Conservation (phyloP, 35 echinoderm and acorn worm species). For the Ophioderma brevispina region DNA sequence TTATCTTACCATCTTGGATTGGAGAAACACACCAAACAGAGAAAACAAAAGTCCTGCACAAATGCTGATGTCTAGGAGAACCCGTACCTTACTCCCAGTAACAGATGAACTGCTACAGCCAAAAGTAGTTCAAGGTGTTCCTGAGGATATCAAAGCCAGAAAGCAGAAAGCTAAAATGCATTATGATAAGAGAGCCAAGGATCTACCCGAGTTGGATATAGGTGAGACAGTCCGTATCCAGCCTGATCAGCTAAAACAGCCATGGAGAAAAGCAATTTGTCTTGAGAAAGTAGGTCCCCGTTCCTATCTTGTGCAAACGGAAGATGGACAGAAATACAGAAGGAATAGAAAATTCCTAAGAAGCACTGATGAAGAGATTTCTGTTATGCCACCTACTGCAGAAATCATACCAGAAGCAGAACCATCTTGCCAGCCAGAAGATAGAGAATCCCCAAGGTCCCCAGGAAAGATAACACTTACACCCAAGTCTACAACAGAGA, state of each 20-base stretch:
- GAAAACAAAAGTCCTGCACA: slow-evolving; percentile 64
- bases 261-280: slow-evolving; percentile 39
- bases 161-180: slow-evolving; percentile 69
- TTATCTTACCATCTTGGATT: slow-evolving; percentile 63
- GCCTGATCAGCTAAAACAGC: no score
- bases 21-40: slow-evolving; percentile 63
- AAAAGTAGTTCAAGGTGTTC: no score
- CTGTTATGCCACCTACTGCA: no score
- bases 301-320: no score
- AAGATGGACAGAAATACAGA: no score
- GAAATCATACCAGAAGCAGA: neutral
- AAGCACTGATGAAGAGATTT: neutral
- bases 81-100: slow-evolving; percentile 47
- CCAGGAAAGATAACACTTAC: neutral
- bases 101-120: slow-evolving; percentile 64
- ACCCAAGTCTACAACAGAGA: no score
- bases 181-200: slow-evolving; percentile 66
- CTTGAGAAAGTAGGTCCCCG: slow-evolving; percentile 18
- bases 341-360: neutral
- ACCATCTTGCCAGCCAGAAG: neutral
- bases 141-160: no score
- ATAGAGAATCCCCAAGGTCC: neutral
- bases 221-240: no score
- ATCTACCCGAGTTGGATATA: slow-evolving; percentile 76
- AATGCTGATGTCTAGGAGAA: slow-evolving; percentile 73